These are phyloP conservation scores for Onychomys arenicola DNA, from an alignment of 2,797 vertebrate species.

Conservation along the genomic window DNA sequence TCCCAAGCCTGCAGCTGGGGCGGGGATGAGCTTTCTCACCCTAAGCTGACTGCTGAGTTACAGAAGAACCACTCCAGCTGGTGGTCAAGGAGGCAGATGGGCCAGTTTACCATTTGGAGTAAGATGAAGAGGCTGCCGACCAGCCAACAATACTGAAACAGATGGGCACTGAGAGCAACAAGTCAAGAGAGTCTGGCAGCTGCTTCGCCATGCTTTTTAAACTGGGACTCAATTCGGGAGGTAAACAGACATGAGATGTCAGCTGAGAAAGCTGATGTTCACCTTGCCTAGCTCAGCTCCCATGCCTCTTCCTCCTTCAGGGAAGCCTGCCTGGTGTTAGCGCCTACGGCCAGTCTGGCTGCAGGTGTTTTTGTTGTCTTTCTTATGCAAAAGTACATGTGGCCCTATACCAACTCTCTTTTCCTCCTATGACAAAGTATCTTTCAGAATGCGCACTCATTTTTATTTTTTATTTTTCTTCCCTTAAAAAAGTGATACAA, in stretches of 20 bases:
- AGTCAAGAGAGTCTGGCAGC: too few relatives aligned
- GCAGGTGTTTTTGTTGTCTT: background rate
- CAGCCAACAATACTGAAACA: background rate
- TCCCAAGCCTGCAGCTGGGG: background rate
- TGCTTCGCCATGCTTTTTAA: background rate
- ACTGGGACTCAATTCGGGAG: background rate
- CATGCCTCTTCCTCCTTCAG: background rate
- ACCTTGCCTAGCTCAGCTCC: background rate
- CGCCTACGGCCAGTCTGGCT: background rate
- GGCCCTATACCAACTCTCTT: background rate
- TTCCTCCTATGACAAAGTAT: background rate
- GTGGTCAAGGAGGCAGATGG: background rate
- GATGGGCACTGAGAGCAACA: background rate
- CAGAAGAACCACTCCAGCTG: background rate
- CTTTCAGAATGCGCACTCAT: background rate
- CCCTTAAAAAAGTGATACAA: background rate
- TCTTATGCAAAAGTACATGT: background rate
- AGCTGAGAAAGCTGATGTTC: background rate
- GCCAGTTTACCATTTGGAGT: background rate
- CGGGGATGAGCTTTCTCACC: background rate
- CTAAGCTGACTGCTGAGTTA: background rate
- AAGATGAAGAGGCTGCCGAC: background rate
- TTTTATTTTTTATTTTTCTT: too few relatives aligned
- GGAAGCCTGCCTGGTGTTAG: too few relatives aligned
- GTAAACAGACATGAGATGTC: background rate